These are phyloP conservation scores for Jaculus jaculus DNA, from an alignment of 2,113 vertebrate species.

Conservation along the genomic window DNA sequence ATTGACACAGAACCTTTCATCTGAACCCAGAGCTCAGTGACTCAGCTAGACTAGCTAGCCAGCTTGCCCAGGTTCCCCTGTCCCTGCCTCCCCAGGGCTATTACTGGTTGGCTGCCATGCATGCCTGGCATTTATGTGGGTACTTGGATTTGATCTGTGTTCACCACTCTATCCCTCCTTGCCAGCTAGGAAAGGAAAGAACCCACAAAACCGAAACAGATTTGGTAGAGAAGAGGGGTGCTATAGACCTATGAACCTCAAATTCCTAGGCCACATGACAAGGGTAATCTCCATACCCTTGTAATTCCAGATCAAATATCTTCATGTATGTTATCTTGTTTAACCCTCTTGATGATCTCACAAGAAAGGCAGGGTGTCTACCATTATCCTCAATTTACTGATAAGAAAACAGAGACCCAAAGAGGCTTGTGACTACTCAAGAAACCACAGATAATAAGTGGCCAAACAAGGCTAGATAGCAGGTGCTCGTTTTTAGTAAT, in stretches of 20 bases:
- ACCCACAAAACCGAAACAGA: neutral
- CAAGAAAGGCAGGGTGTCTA: neutral
- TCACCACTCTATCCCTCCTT: no score
- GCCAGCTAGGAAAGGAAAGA: no score
- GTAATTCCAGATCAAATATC: neutral
- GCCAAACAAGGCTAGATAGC: neutral
- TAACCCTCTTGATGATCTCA: neutral
- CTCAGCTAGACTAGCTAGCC: no score
- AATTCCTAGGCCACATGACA: neutral
- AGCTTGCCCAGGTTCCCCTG: no score
- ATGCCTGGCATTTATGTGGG: no score
- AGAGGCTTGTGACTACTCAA: neutral
- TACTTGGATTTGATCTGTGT: no score
- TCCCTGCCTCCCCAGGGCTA: no score
- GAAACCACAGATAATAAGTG: neutral
- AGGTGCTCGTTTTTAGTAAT: constrained; percentile 41
- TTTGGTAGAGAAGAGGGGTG: neutral
- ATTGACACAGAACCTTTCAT: no score
- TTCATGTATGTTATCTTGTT: neutral
- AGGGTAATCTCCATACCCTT: neutral
- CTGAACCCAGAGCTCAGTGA: no score
- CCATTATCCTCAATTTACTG: constrained; percentile 47
- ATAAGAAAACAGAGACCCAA: constrained; percentile 26
- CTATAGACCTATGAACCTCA: neutral
- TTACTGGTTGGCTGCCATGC: no score